Percentiles rank a stretch among this genome's conserved stretches.
These are phyloP conservation scores for Taenioides sp. DNA, from an alignment of 2,797 vertebrate species.

Conservation along the genomic window DNA sequence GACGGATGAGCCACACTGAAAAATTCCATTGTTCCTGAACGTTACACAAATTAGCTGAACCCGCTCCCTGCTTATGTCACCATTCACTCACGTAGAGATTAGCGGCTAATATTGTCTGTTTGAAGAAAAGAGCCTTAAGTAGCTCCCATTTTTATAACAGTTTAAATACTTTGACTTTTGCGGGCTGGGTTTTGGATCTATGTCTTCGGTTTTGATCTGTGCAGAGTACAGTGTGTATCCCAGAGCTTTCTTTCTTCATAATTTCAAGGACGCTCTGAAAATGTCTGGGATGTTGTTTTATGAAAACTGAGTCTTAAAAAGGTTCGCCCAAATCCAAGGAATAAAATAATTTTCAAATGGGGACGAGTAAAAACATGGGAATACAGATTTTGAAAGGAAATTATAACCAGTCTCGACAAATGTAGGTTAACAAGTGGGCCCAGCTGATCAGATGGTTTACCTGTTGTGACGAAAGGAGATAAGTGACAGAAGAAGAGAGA, in stretches of 20 bases:
- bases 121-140: conserved; percentile 40
- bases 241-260: conserved; percentile 26
- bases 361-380: neutral
- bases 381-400: conserved; percentile 6
- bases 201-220: neutral
- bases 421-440: neutral
- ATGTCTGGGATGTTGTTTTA: conserved; percentile 19
- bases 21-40: conserved; percentile 50
- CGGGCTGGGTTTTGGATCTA: conserved; percentile 18
- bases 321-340: neutral
- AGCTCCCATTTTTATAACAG: conserved; percentile 16
- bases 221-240: conserved; percentile 6
- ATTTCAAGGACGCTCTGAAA: conserved; percentile 29
- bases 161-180: conserved; percentile 12
- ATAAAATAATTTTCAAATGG: neutral
- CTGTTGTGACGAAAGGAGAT: neutral
- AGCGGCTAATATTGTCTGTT: conserved; percentile 45
- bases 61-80: conserved; percentile 39
- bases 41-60: conserved; percentile 57
- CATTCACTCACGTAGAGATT: conserved; percentile 42
- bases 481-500: conserved; percentile 1
- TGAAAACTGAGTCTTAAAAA: conserved; percentile 4
- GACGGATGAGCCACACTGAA: conserved; percentile 54
- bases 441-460: neutral
- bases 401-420: neutral